phyloP scores from a whole-genome alignment of 2,888 invertebrate species.

The Agrochola circellaris region DNA sequence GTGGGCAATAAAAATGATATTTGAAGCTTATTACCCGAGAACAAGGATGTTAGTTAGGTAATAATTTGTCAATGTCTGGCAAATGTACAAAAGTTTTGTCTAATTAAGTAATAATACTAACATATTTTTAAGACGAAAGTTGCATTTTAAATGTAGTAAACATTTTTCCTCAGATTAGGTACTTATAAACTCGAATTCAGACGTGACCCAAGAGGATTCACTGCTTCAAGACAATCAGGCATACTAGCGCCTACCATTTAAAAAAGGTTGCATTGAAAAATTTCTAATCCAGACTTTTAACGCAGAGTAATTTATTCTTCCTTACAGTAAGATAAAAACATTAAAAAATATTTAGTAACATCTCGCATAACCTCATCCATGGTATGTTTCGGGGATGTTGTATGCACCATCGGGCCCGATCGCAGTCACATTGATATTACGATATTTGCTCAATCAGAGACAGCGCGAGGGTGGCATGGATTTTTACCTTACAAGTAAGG shows the following conservation, averaged over 20 bases:
- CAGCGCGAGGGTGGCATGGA: conserved; percentile 60
- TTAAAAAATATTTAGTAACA: not conserved
- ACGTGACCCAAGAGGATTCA: not conserved
- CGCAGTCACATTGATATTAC: conserved; percentile 75
- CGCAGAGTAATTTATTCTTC: too few relatives aligned
- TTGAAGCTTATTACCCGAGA: not conserved
- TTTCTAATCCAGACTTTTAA: too few relatives aligned
- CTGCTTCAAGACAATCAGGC: too few relatives aligned
- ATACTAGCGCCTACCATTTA: not conserved
- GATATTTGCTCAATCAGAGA: conserved; percentile 82
- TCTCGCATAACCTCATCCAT: conserved; percentile 66
- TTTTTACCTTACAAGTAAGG: conserved; percentile 28
- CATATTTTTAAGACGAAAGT: too few relatives aligned
- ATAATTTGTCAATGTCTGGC: not conserved
- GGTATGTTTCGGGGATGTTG: conserved; percentile 79
- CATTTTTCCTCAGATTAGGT: too few relatives aligned
- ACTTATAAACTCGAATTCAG: not conserved
- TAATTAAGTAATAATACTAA: not conserved
- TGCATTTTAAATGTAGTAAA: too few relatives aligned
- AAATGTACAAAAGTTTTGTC: not conserved
- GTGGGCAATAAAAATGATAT: not conserved
- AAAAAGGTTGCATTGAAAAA: not conserved
- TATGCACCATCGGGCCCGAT: conserved; percentile 83
- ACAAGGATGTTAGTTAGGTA: not conserved
- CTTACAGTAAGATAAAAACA: not conserved